phyloP scores from a whole-genome alignment of 2,888 invertebrate species.

The Serripes groenlandicus region DNA sequence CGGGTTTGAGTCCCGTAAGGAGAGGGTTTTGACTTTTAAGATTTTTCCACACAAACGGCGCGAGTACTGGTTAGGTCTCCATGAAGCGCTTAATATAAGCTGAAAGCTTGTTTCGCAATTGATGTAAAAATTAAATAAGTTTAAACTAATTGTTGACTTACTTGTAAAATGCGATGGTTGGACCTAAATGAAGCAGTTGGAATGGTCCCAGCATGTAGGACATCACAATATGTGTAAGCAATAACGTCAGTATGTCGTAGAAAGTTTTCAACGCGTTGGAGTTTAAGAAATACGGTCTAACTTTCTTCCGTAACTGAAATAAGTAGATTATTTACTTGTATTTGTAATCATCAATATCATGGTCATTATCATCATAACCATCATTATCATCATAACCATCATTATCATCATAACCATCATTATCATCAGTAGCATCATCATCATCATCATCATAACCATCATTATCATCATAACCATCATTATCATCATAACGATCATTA shows the following conservation, averaged over 20 bases:
- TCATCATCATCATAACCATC: not conserved
- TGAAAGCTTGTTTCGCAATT: no score
- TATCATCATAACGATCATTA: not conserved
- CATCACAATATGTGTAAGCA: slow-evolving; percentile 72
- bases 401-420: no score
- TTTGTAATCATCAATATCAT: not conserved
- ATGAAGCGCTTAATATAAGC: no score
- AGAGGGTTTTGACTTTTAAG: no score
- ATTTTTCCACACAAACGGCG: no score
- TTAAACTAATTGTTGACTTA: no score
- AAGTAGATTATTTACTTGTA: not conserved
- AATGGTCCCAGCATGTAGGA: slow-evolving; percentile 78
- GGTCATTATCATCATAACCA: no score
- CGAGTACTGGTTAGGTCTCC: no score
- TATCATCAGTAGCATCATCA: no score
- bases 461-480: not conserved
- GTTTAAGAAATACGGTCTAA: slow-evolving; percentile 92
- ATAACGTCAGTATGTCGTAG: slow-evolving; percentile 77
- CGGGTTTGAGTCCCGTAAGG: no score
- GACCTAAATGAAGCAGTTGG: slow-evolving; percentile 67
- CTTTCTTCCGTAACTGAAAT: slow-evolving; percentile 91
- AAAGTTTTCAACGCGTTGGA: slow-evolving; percentile 45
- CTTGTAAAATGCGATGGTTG: slow-evolving; percentile 51
- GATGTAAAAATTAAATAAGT: no score
- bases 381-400: no score